Base-by-base conservation (phyloP, 2,113 vertebrate species). In the Gavialis gangeticus region DNA sequence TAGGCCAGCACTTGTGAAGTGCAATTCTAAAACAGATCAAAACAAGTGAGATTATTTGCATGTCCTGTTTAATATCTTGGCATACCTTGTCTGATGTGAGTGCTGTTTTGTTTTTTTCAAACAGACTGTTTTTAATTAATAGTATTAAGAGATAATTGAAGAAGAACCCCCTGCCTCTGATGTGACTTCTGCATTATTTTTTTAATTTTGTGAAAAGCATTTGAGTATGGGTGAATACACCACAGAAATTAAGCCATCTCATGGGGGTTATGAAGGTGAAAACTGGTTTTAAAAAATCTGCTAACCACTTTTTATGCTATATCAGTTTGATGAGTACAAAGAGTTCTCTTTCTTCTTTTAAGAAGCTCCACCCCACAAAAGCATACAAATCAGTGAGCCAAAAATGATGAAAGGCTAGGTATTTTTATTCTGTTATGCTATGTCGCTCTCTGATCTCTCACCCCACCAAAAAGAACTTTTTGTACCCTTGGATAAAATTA, bases 31-130 rank as follows among this genome's bases (percentile, higher is more conserved):
- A 62, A 19, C 58, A 75, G 28, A 79, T 80, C 63, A 87, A 58
- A n/a, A 27, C 79, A n/a, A 82, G 16, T 69, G 27, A 71, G 56
- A 67, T 13, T 46, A 30, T 84, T 37, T 11, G 60, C 60, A 67
- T 83, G 54, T 64, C 28, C 76, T 77, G 71, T 46, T 90, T 63
- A 57, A 24, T 79, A 86, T 24, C 76, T 21, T 37, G 18, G 79
- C 86, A 73, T 77, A 58, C 79, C 71, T 84, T 82, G 80, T 58
- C 15, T 54, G 24, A 57, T 56, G 62, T 82, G 73, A n/a, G 66
- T 75, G 46, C 18, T 89, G 54, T 90, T 86, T 87, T 27, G 87
- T 80, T 91, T 90, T 89, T 60, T 30, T 79, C 79, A 80, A 57
- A 92, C 67, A 69, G 19, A 37, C 67, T 69, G 13, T 37, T 66